Evolutionary conservation across 2,888 invertebrate species (phyloP).

Genomic region (Drosophila crucigera): DNA sequence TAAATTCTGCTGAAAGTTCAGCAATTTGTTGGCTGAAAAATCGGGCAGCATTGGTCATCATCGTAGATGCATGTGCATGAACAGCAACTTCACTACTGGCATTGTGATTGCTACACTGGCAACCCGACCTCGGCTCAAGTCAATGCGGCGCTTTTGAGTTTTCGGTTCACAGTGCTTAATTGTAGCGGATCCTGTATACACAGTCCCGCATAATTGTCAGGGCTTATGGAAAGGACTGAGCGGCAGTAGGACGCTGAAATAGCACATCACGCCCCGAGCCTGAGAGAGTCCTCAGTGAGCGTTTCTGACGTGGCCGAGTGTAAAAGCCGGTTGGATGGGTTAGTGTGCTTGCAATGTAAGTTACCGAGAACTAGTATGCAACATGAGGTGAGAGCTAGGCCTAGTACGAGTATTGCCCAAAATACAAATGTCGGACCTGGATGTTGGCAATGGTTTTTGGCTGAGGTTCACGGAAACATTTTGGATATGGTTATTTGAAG

Average conservation of each 20-base stretch:
- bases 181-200: conserved; percentile 53
- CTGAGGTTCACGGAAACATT: background rate
- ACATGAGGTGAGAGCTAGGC: background rate
- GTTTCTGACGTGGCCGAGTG: background rate
- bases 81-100: conserved; percentile 1
- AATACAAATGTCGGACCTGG: background rate
- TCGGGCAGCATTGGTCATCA: background rate
- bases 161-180: conserved; percentile 50
- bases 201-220: conserved; percentile 1
- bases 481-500: background rate
- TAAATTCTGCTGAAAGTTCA: background rate
- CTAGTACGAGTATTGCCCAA: background rate
- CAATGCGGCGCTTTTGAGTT: conserved; percentile 17
- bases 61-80: background rate
- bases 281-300: background rate
- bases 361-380: conserved; percentile 22
- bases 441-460: background rate
- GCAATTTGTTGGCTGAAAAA: background rate
- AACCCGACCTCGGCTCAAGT: conserved; percentile 24
- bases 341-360: conserved; percentile 1
- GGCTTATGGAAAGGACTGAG: conserved; percentile 1
- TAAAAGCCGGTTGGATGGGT: background rate
- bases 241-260: conserved; percentile 3
- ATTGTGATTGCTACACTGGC: conserved; percentile 11
- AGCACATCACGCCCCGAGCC: conserved; percentile 9